Evolutionary conservation across 2,888 invertebrate genomes (phyloP).

Genomic region (Leptinotarsa rubiginosa): DNA sequence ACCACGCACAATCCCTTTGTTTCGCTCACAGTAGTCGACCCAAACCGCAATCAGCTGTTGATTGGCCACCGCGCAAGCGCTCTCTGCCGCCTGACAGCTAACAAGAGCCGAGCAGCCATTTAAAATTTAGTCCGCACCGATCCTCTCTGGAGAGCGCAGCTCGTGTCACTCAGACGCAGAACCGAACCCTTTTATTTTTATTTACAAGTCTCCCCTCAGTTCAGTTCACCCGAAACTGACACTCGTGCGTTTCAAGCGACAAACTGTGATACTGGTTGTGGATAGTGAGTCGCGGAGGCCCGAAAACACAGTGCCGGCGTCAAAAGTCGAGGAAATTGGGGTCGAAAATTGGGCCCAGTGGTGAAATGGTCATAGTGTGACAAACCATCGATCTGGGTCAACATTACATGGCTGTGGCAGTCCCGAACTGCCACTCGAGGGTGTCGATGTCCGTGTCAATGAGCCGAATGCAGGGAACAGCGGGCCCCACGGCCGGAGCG

Average conservation of each 20-base stretch:
- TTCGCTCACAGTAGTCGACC: constrained; percentile 15
- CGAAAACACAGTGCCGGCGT: background rate
- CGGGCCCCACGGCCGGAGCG: constrained; percentile 74
- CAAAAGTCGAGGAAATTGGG: no score
- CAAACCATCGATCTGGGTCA: constrained; percentile 38
- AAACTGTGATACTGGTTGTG: constrained; percentile 30
- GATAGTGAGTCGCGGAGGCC: background rate
- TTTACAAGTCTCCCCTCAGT: constrained; percentile 47
- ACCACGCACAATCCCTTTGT: constrained; percentile 1
- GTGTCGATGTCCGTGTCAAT: constrained; percentile 88
- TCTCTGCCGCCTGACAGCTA: constrained; percentile 24
- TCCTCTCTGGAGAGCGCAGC: constrained; percentile 51
- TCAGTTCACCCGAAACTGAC: constrained; percentile 41
- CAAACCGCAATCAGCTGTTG: constrained; percentile 59
- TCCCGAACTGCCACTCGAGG: constrained; percentile 91
- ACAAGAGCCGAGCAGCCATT: constrained; percentile 38
- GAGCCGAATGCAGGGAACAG: constrained; percentile 75
- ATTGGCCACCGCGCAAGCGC: constrained; percentile 52
- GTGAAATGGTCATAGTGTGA: constrained; percentile 42
- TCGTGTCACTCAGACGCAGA: constrained; percentile 46
- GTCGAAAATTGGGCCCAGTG: background rate
- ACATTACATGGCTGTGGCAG: constrained; percentile 84
- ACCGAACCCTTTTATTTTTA: constrained; percentile 57
- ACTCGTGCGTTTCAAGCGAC: constrained; percentile 4
- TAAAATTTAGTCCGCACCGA: constrained; percentile 57